phyloP scores from a whole-genome alignment of 2,888 invertebrate genomes.

The Melangyna quadrimaculata region DNA sequence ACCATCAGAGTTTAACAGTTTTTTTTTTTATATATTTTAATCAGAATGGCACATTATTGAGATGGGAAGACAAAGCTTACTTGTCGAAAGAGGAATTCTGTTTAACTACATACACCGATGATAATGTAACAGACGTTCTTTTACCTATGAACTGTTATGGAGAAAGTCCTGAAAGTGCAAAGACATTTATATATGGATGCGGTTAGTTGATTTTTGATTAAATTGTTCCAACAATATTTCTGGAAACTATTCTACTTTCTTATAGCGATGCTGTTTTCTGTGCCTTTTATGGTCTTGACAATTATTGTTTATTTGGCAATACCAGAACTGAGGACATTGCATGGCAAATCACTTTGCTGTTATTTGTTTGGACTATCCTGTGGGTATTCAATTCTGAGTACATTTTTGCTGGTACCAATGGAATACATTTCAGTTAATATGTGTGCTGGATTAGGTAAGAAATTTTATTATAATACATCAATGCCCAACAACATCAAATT shows the following conservation, averaged over 20 bases:
- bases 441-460: conserved; percentile 1
- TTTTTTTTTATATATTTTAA: not conserved
- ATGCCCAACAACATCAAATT: too few species aligned
- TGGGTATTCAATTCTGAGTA: conserved; percentile 84
- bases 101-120: conserved; percentile 74
- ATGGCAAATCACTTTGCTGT: conserved; percentile 89
- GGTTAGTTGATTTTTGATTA: conserved; percentile 72
- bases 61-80: conserved; percentile 74
- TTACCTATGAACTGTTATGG: conserved; percentile 78
- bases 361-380: conserved; percentile 86
- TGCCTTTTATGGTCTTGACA: conserved; percentile 88
- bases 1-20: not conserved
- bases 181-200: conserved; percentile 77
- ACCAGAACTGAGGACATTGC: conserved; percentile 87
- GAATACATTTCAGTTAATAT: conserved; percentile 59
- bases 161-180: conserved; percentile 48
- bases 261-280: conserved; percentile 87
- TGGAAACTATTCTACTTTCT: conserved; percentile 52
- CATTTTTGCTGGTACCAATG: conserved; percentile 72
- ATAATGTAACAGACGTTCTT: conserved; percentile 73
- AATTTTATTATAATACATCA: too few species aligned
- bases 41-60: conserved; percentile 77
- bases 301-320: conserved; percentile 88
- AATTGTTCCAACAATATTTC: not conserved
- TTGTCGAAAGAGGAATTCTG: conserved; percentile 77